phyloP scores from a whole-genome alignment of 2,113 vertebrate genomes.

The Chionomys nivalis region DNA sequence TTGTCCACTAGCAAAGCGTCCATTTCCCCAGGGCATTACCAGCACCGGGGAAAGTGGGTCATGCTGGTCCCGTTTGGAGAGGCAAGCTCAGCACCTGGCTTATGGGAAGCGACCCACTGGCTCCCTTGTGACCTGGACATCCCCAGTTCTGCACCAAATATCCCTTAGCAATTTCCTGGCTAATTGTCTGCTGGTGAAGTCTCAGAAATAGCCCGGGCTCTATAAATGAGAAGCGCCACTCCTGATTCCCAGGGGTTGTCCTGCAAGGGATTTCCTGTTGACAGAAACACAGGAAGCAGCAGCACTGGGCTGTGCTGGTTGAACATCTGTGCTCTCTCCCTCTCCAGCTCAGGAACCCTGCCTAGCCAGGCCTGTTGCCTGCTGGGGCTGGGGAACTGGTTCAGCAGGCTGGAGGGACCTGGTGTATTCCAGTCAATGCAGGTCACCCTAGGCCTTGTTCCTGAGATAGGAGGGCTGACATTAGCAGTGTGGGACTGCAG shows the following conservation, averaged over 20 bases:
- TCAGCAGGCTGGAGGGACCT: slow-evolving; percentile 26
- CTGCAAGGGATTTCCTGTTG: slow-evolving; percentile 76
- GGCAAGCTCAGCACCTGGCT: slow-evolving; percentile 52
- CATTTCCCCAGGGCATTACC: background rate
- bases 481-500: background rate
- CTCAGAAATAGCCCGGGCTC: slow-evolving; percentile 20
- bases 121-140: slow-evolving; percentile 63
- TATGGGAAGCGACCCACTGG: slow-evolving; percentile 58
- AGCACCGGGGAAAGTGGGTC: slow-evolving; percentile 42
- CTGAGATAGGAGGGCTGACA: slow-evolving; percentile 23
- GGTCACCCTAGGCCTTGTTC: background rate
- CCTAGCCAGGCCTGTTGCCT: background rate
- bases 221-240: slow-evolving; percentile 38
- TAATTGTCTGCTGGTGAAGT: background rate
- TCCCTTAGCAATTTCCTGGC: slow-evolving; percentile 67
- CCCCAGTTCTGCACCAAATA: slow-evolving; percentile 52
- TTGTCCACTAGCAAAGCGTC: background rate
- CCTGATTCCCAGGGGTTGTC: slow-evolving; percentile 47
- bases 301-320: background rate
- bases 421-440: background rate
- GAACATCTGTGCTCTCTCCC: slow-evolving; percentile 56
- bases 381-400: slow-evolving; percentile 25
- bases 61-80: background rate
- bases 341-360: background rate
- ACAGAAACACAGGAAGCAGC: slow-evolving; percentile 74